Conservation (phyloP, 2,113 vertebrate genomes). For the Chunga burmeisteri region DNA sequence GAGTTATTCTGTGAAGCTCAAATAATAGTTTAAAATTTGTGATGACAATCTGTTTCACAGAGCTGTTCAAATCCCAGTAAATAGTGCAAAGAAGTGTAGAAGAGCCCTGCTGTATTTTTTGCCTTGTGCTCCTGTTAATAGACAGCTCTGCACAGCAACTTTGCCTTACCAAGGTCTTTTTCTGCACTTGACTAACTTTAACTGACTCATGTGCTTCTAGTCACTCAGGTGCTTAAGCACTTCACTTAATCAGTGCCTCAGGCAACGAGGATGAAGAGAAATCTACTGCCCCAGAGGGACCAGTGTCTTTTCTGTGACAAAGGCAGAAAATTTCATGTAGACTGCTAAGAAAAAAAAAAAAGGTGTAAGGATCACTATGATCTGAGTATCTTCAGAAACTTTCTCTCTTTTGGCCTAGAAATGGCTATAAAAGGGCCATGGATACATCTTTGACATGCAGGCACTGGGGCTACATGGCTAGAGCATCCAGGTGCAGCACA, state of each 20-base stretch:
- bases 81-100: not conserved
- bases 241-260: not conserved
- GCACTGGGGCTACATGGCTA: too few species aligned
- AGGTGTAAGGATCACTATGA: not conserved
- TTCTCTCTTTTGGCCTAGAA: not conserved
- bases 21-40: not conserved
- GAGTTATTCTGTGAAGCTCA: not conserved
- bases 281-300: not conserved
- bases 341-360: not conserved
- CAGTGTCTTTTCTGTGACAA: not conserved
- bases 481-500: not conserved
- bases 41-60: not conserved
- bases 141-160: not conserved
- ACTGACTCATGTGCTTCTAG: not conserved
- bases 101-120: not conserved
- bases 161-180: not conserved
- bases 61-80: not conserved
- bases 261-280: not conserved
- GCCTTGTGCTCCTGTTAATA: not conserved
- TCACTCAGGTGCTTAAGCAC: slow-evolving; percentile 4
- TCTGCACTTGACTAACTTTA: not conserved
- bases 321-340: not conserved
- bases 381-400: not conserved
- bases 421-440: not conserved
- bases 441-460: not conserved